Base-by-base conservation (phyloP, 2,888 invertebrate species). In the Nomada ruficornis region DNA sequence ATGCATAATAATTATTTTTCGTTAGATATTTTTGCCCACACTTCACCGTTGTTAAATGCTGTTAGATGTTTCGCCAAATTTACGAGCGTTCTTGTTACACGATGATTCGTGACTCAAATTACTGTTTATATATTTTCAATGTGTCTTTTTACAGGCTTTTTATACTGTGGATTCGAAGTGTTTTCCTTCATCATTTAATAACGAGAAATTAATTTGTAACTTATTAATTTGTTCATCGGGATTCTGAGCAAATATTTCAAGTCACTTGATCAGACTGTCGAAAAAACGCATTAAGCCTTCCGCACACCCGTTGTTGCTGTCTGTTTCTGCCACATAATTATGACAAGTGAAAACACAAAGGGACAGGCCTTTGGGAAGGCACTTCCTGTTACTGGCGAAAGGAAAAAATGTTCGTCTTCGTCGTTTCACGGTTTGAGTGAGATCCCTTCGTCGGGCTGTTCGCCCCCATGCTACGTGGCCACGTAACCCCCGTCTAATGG, bases 401-500 rank as follows among this genome's bases (percentile, higher is more conserved):
- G 36, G 63, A 62, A 74, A 70, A 69, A 78, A 60, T 23, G 50
- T 50, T 60, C 54, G 74, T 62, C 52, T 80, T 71, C 74, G 86
- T 83, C 78, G 69, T 77, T 82, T 77, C 74, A 71, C 60, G 82
- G 82, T 47, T 68, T 52, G 73, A 50, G 68, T 59, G 65, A 44
- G 26, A 63, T 72, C 73, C 70, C 82, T 71, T 70, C 82, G 26
- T 80, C 65, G 82, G 67, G 65, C 42, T 20, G 44, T 20, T 57
- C 70, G 50, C 44, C 82, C 62, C 54, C 55, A 62, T 47, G 60
- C 36, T 71, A 72, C 77, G 83, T 2, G 70, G 54, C 77, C 77
- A 68, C 76, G 72, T 77, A 82, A 85, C 77, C 76, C 82, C 60
- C n/a, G 59, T 76, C 79, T 86, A 87, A 87, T 85, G 86, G 85